A percentile compares a stretch with the other conserved stretches of the same genome.
Conservation (phyloP, 2,888 invertebrate genomes). For the Hybos culiciformis region DNA sequence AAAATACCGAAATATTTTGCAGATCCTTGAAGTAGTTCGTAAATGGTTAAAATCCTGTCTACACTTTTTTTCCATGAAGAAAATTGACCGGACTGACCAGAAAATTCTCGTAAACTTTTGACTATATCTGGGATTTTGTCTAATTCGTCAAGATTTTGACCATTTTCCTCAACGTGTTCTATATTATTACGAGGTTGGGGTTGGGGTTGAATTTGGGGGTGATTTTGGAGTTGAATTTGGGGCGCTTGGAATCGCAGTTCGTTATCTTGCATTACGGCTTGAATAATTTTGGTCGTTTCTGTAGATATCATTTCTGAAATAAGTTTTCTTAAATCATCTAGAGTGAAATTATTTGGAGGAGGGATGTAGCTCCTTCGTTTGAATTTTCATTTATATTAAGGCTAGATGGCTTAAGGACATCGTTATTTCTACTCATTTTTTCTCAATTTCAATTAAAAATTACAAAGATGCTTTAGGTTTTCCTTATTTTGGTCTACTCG, state of each 20-base stretch:
- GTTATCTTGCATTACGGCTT: background rate
- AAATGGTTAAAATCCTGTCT: constrained; percentile 9
- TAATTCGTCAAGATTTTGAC: constrained; percentile 5
- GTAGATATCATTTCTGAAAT: background rate
- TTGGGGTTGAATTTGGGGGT: too few species aligned
- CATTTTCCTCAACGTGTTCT: background rate
- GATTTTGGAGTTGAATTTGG: too few species aligned
- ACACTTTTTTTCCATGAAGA: constrained; percentile 10
- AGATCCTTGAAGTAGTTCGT: background rate
- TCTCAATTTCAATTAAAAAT: too few species aligned
- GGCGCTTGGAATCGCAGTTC: too few species aligned
- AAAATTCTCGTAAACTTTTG: constrained; percentile 6
- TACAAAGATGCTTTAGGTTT: too few species aligned
- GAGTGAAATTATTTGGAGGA: too few species aligned
- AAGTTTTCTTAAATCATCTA: background rate
- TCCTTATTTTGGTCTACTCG: too few species aligned
- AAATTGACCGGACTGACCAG: constrained; percentile 8
- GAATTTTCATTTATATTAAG: too few species aligned
- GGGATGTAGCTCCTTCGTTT: too few species aligned
- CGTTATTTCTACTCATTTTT: too few species aligned
- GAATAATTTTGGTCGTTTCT: background rate
- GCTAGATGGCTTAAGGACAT: too few species aligned
- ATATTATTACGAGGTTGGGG: background rate
- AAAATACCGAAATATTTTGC: constrained; percentile 7
- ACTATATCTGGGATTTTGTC: constrained; percentile 12